Evolutionary conservation across 1,140 invertebrate species (phyloP).

Genomic region (Pristionchus pacificus): DNA sequence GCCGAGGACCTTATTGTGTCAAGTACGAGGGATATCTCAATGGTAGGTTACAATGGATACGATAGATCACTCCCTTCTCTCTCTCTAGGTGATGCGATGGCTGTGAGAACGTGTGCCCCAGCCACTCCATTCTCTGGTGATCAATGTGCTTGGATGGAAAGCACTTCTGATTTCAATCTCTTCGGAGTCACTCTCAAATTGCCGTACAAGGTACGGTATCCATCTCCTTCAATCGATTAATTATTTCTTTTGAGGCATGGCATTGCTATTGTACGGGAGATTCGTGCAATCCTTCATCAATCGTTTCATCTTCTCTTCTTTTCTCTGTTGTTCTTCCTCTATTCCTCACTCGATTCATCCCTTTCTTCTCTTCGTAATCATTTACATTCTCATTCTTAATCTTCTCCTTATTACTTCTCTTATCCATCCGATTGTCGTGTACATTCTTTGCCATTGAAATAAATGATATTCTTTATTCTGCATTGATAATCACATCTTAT

Average conservation of each 20-base stretch:
- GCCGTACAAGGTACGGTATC: neutral
- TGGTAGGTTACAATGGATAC: neutral
- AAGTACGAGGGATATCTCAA: slow-evolving; percentile 3
- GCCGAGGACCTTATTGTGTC: slow-evolving; percentile 9
- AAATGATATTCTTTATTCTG: no score
- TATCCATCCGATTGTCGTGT: neutral
- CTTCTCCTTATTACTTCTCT: neutral
- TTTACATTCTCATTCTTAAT: neutral
- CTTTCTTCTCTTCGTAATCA: neutral
- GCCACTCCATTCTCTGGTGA: neutral
- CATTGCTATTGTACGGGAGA: neutral
- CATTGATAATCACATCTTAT: no score
- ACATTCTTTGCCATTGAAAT: no score
- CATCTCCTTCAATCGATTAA: neutral
- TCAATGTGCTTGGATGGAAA: neutral
- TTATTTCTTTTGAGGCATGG: neutral
- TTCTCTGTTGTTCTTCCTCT: neutral
- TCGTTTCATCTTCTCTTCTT: neutral
- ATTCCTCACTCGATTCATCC: neutral
- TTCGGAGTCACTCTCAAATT: neutral
- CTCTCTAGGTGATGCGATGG: neutral
- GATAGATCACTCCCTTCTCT: neutral
- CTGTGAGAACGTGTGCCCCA: neutral
- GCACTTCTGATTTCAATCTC: neutral
- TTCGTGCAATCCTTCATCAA: neutral